These are phyloP conservation scores for Caracal caracal DNA, from an alignment of 2,113 vertebrate species.

Conservation along the genomic window DNA sequence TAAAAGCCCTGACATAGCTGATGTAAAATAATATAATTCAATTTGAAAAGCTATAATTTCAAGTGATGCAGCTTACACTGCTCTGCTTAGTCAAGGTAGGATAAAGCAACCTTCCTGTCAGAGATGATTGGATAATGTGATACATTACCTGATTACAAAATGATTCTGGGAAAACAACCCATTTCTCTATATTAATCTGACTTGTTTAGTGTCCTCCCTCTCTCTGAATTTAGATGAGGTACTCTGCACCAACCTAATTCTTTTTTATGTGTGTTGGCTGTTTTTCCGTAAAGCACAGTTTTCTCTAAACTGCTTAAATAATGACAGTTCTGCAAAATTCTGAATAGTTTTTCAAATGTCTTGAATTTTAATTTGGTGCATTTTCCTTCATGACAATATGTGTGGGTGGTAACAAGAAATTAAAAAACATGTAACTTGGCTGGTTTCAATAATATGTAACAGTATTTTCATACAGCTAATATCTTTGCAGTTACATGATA, in stretches of 20 bases:
- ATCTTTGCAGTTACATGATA: background rate
- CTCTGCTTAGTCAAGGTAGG: constrained; percentile 55
- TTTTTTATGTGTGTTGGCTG: constrained; percentile 58
- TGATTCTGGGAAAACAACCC: constrained; percentile 62
- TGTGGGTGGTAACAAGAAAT: constrained; percentile 11
- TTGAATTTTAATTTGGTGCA: constrained; percentile 71
- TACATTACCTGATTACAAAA: constrained; percentile 72
- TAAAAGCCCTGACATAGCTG: constrained; percentile 64
- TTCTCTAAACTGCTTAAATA: constrained; percentile 67
- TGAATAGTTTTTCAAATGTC: constrained; percentile 51
- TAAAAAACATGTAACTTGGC: constrained; percentile 13
- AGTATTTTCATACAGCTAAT: background rate
- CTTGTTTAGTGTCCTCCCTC: constrained; percentile 55
- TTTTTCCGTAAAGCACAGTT: background rate
- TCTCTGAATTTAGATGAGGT: constrained; percentile 67
- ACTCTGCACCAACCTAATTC: constrained; percentile 63
- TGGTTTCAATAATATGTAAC: background rate
- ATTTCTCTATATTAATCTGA: constrained; percentile 76
- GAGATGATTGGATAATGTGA: constrained; percentile 56
- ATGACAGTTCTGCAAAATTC: constrained; percentile 63
- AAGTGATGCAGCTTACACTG: constrained; percentile 55
- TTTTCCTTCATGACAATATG: background rate
- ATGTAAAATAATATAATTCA: constrained; percentile 75
- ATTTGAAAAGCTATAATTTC: constrained; percentile 80
- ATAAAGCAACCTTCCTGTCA: constrained; percentile 63